Base-by-base conservation (phyloP, 1,140 invertebrate genomes). In the Drosophila mayri region DNA sequence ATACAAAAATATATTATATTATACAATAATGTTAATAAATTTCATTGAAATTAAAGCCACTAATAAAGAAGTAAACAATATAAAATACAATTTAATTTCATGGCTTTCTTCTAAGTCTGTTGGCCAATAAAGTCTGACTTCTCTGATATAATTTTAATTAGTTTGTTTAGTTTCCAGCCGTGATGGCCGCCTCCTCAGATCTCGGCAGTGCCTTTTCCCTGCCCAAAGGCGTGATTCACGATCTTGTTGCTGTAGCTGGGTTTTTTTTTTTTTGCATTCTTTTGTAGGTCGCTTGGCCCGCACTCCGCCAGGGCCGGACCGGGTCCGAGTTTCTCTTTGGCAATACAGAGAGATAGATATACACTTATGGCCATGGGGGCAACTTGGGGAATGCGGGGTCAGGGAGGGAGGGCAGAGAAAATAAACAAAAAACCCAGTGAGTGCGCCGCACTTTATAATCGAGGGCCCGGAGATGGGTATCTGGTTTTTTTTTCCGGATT, bases 291-390 rank as follows among this genome's bases (percentile, higher is more conserved):
- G 49, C 35, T 35, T 35, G 35, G 35, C 35, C 35, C 35, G 35
- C 35, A 35, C 35, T 12, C 35, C 35, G 35, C 11, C 62, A 67
- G 66, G 62, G 66, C 66, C 66, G 49, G 50, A 16, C 50, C 20
- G 14, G 63, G 30, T 67, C 38, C 66, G 63, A 70, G 66, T 70
- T 70, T 70, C 66, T 67, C 66, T 70, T 62, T 46, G n/a, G 38
- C 20, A 25, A 44, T 16, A 44, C 30, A 20, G 30, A 62, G n/a
- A 44, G 20, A 37, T 22, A 54, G 16, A 28, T 16, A 40, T 6
- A 44, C 2, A 47, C 16, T 37, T 20, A 61, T 50, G 20, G 35
- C 20, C 50, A 22, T 22, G 20, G 44, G 44, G 4, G 43, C 46
- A 8, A 22, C 22, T 43, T 22, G 35, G 20, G 10, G 20, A 43